Conservation (phyloP, 2,113 vertebrate genomes). For the Diphyllodes magnificus region DNA sequence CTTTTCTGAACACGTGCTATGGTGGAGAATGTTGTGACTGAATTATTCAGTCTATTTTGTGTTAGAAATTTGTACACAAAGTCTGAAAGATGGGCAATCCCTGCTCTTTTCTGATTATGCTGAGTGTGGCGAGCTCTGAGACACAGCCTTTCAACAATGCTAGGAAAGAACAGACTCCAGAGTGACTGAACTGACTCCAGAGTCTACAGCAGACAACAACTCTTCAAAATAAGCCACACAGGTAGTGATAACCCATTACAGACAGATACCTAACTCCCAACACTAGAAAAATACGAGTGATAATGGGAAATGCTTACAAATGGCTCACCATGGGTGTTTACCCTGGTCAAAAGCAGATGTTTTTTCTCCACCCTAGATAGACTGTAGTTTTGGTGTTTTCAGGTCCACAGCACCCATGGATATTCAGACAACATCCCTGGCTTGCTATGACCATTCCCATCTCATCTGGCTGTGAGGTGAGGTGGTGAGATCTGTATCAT, state of each 20-base stretch:
- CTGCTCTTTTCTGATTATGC: not conserved
- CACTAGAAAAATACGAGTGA: not conserved
- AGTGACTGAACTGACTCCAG: not conserved
- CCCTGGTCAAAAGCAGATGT: not conserved
- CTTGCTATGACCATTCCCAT: not conserved
- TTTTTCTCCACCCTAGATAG: not conserved
- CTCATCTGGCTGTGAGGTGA: constrained; percentile 17
- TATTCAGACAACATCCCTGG: not conserved
- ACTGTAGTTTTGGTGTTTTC: not conserved
- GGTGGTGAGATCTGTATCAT: constrained; percentile 1
- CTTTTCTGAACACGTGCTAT: not conserved
- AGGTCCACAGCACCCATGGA: not conserved
- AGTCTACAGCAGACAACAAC: not conserved
- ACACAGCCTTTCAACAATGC: not conserved
- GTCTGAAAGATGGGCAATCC: not conserved
- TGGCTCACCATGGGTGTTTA: not conserved
- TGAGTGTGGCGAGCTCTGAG: not conserved
- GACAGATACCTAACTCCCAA: not conserved
- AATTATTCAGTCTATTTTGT: not conserved
- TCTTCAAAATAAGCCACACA: not conserved
- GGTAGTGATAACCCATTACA: not conserved
- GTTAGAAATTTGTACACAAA: not conserved
- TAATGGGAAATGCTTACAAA: not conserved
- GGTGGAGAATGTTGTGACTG: not conserved
- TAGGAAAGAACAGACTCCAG: not conserved